Evolutionary conservation across 2,113 vertebrate genomes (phyloP).

Genomic region (Oenanthe oenanthe): DNA sequence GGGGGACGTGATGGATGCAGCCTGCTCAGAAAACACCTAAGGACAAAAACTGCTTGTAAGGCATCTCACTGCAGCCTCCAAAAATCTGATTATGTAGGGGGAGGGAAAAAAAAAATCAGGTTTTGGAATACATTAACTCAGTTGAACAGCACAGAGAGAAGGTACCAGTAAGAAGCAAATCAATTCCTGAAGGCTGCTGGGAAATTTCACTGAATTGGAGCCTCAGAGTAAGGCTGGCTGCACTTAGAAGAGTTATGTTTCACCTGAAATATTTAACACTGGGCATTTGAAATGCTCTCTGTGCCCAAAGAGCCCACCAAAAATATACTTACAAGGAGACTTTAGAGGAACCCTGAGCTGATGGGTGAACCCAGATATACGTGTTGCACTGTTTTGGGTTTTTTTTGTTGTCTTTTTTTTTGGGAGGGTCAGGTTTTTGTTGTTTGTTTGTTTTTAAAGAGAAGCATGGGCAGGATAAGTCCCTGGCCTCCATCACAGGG

Average conservation of each 20-base stretch:
- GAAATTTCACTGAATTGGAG: not conserved
- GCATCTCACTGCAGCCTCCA: not conserved
- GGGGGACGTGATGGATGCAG: not conserved
- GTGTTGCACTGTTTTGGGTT: fast-evolving
- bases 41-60: slow-evolving; percentile 19
- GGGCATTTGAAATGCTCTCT: not conserved
- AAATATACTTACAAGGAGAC: fast-evolving
- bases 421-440: too few species aligned
- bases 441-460: not conserved
- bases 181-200: not conserved
- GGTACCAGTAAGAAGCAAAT: not conserved
- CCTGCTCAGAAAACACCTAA: not conserved
- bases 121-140: slow-evolving; percentile 13
- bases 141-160: not conserved
- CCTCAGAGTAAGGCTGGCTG: not conserved
- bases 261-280: slow-evolving; percentile 2
- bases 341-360: not conserved
- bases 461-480: not conserved
- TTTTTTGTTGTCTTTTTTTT: too few species aligned
- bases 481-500: not conserved
- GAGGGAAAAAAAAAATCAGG: not conserved
- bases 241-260: not conserved
- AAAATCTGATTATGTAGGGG: slow-evolving; percentile 5
- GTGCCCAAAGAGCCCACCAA: not conserved
- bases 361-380: not conserved